Evolutionary conservation across 2,888 invertebrate species (phyloP).

Genomic region (Drosophila pegasa): DNA sequence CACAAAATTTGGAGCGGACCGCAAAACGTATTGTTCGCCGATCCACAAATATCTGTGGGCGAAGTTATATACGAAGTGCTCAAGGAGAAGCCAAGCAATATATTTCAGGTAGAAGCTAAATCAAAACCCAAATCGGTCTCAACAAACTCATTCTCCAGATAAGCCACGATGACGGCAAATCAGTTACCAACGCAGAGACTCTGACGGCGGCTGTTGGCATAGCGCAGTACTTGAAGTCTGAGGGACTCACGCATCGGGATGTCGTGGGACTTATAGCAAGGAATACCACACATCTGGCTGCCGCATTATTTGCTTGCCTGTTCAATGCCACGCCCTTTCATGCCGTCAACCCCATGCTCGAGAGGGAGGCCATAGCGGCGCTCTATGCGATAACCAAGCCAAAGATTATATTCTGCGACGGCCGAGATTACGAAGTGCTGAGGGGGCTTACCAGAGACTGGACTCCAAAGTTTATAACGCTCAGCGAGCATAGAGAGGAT

Average conservation of each 20-base stretch:
- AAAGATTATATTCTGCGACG: conserved; percentile 68
- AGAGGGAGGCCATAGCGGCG: conserved; percentile 30
- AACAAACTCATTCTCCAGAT: conserved; percentile 30
- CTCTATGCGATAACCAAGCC: conserved; percentile 59
- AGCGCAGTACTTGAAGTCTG: conserved; percentile 42
- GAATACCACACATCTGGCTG: conserved; percentile 51
- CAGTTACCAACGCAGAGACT: conserved; percentile 50
- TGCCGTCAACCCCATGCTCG: conserved; percentile 56
- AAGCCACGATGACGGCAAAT: conserved; percentile 38
- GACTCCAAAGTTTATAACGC: conserved; percentile 32
- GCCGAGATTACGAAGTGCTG: conserved; percentile 38
- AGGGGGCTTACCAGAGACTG: conserved; percentile 39
- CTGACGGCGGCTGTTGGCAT: conserved; percentile 41
- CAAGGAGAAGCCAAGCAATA: conserved; percentile 24
- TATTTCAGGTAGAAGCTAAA: conserved; percentile 31
- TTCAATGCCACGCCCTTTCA: conserved; percentile 64
- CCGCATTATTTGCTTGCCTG: conserved; percentile 54
- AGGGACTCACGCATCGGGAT: conserved; percentile 55
- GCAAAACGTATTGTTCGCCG: background rate
- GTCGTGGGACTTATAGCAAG: conserved; percentile 63
- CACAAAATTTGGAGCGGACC: conserved; percentile 32
- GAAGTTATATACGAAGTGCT: conserved; percentile 35
- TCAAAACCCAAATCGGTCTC: background rate
- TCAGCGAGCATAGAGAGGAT: conserved; percentile 24
- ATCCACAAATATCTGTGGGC: conserved; percentile 32